These are phyloP conservation scores for Diogma glabrata DNA, from an alignment of 2,888 invertebrate species.

Conservation along the genomic window DNA sequence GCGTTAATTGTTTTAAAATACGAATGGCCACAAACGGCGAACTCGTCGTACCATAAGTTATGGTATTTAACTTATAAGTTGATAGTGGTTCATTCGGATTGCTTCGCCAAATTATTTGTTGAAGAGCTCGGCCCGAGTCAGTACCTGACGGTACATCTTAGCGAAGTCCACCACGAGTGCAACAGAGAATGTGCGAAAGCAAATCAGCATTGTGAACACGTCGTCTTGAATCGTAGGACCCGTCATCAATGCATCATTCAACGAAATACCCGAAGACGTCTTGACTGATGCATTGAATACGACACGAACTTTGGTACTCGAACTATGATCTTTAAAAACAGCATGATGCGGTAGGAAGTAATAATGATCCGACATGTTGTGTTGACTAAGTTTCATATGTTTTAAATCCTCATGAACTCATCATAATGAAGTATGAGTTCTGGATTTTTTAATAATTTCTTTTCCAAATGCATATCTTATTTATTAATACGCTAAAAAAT, in stretches of 20 bases:
- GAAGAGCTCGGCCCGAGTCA: neutral
- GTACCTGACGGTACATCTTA: neutral
- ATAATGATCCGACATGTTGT: neutral
- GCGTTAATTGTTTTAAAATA: conserved; percentile 16
- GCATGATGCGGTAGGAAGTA: neutral
- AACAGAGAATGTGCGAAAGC: neutral
- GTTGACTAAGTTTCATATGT: too few species aligned
- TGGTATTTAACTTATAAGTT: too few species aligned
- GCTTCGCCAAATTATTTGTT: neutral
- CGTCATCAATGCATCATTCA: neutral
- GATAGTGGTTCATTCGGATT: neutral
- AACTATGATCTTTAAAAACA: neutral
- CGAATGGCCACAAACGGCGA: conserved; percentile 14
- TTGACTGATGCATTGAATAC: neutral
- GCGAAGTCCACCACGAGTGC: neutral
- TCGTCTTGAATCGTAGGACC: neutral
- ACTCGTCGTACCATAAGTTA: too few species aligned
- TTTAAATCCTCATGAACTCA: too few species aligned
- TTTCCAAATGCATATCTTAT: too few species aligned
- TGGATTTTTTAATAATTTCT: too few species aligned
- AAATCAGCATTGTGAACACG: neutral
- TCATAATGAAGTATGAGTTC: too few species aligned
- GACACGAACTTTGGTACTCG: neutral
- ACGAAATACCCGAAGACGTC: too few species aligned
- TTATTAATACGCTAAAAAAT: too few species aligned